Evolutionary conservation across 2,113 vertebrate genomes (phyloP), one percentile per base, ranked within the genome.

Genomic region (Tichodroma muraria): DNA sequence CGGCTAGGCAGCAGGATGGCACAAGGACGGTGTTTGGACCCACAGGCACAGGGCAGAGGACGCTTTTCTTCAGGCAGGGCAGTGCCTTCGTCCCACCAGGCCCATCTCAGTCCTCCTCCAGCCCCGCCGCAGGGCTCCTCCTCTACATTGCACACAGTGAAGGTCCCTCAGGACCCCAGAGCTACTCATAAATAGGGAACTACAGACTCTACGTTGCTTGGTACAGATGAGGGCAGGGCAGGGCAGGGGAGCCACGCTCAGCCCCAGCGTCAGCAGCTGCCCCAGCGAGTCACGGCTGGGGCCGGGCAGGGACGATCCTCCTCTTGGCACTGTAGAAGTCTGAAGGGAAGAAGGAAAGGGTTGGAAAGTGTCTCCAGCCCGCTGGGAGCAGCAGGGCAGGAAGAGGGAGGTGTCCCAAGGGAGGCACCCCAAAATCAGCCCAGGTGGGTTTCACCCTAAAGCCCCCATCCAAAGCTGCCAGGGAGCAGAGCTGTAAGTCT

Each of bases 251-350:
- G 80, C 78, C 84, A n/a, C 0, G 0, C 59, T 9, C n/a, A 27
- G 8, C 27, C 75, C 66, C 56, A 13, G 60, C 2, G 4, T 42
- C 4, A 0, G 23, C 59, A 33, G 82, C 82, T 44, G 83, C 71
- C 88, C 61, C 5, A 1, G 60, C 11, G 1, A 11, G 35, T 99
- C 96, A 99, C 40, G 97, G 98, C 69, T 96, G 98, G 53, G 98
- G 98, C 97, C 98, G 98, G 81, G 94, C 95, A 1, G 97, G 94
- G 64, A 98, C 68, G 0, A 97, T 94, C 95, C 98, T 97, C 80
- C 97, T 81, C 94, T 99, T 99, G 54, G 98, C 94, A 92, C 98
- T 98, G 93, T 99, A 99, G 97, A 98, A 99, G 93, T 99, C 99
- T 99, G 92, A 17, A 94, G 70, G 65, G 94, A 10, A 92, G 38